Evolutionary conservation across 2,113 vertebrate species (phyloP).

Genomic region (Entomyzon cyanotis): DNA sequence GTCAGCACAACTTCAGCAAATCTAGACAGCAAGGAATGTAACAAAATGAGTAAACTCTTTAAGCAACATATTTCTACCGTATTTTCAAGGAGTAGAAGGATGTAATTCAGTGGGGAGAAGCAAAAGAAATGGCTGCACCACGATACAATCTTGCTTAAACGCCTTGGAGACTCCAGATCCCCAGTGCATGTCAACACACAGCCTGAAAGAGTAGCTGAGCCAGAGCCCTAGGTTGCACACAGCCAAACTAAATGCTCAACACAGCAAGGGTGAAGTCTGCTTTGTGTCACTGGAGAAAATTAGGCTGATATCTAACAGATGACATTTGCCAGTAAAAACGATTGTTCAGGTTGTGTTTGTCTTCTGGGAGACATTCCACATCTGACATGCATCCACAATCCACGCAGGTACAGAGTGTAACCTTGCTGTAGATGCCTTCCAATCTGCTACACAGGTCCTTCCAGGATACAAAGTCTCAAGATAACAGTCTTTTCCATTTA

Average conservation of each 20-base stretch:
- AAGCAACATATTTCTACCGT: not conserved
- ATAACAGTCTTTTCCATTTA: not conserved
- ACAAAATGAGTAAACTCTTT: not conserved
- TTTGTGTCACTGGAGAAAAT: conserved; percentile 39
- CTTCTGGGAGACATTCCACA: not conserved
- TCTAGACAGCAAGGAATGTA: not conserved
- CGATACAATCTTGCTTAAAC: not conserved
- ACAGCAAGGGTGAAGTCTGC: not conserved
- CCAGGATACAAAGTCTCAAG: not conserved
- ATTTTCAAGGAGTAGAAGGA: not conserved
- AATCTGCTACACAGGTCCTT: not conserved
- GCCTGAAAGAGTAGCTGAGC: not conserved
- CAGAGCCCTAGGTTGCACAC: not conserved
- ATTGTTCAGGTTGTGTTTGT: not conserved
- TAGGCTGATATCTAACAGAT: conserved; percentile 38
- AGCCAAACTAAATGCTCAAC: not conserved
- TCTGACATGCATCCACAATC: not conserved
- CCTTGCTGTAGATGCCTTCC: not conserved
- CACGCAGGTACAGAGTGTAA: not conserved
- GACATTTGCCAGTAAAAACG: not conserved
- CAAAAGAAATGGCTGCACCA: conserved; percentile 2
- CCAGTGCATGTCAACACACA: conserved; percentile 3
- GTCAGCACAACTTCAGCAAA: not conserved
- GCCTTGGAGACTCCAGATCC: conserved; percentile 34
- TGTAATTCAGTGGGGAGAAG: not conserved